Base-by-base conservation (phyloP, 1,140 invertebrate genomes). In the Dufourea novaeangliae region DNA sequence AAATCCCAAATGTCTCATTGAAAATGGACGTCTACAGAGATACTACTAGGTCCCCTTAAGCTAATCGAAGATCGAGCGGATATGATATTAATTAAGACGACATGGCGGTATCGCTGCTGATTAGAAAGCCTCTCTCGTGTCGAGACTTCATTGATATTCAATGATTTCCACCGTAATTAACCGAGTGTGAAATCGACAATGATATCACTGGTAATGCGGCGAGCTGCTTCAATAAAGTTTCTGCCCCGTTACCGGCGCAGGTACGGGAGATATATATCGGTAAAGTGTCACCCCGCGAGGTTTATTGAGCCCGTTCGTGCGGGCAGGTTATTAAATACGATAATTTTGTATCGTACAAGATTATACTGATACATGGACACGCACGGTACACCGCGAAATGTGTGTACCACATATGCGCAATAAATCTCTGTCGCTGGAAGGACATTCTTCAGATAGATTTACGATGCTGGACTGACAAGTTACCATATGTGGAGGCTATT, bases 361-460 rank as follows among this genome's bases (percentile, higher is more conserved):
- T 74, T 56, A 25, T 50, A 17, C 29, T 67, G 72, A 74, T 74
- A 74, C 56, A 74, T 74, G 37, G 14, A 56, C 37, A 56, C 20
- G 34, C 27, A 20, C 27, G 37, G n/a, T 41, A 64, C 46, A 27
- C 20, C 20, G 17, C 25, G 17, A 12, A 34, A 27, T 14, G 44
- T 63, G 32, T 73, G 57, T 39, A 52, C 57, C 14, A 22, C 34
- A 27, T 74, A 37, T 14, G 44, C 20, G 50, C n/a, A 39, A 66
- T 74, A 67, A 74, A 74, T 74, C 61, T 56, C 22, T 39, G 57
- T n/a, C 17, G 17, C 14, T 52, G 44, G 25, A 62, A 37, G 27
- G 50, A 74, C 37, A 57, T 34, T 67, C 50, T 41, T 74, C n/a
- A 25, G 27, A 57, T 41, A 64, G 59, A 52, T 66, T 74, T 74